phyloP scores from a whole-genome alignment of 1,140 invertebrate genomes.

The Anadara kagoshimensis region DNA sequence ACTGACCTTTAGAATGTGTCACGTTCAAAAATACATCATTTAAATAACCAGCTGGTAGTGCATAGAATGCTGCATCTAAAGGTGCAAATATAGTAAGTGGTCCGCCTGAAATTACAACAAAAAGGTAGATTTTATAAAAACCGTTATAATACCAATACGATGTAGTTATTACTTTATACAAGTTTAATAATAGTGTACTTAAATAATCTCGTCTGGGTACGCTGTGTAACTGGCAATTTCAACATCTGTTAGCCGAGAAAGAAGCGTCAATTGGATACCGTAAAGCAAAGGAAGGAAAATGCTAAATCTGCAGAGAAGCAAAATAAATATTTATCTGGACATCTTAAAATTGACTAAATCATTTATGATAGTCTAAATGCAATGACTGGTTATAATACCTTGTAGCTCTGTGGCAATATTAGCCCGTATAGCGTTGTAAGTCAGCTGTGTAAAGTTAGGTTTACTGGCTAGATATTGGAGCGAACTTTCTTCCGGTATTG shows the following conservation, averaged over 20 bases:
- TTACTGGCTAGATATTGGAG: slow-evolving; percentile 27
- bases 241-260: too few species aligned
- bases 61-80: slow-evolving; percentile 85
- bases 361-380: background rate
- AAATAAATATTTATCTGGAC: background rate
- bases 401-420: slow-evolving; percentile 25
- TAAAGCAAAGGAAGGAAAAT: too few species aligned
- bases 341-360: background rate
- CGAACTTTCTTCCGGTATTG: slow-evolving; percentile 25
- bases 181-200: too few species aligned
- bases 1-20: slow-evolving; percentile 22
- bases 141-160: too few species aligned
- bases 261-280: too few species aligned
- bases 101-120: slow-evolving; percentile 44
- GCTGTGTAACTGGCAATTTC: too few species aligned
- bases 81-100: slow-evolving; percentile 91
- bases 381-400: slow-evolving; percentile 9
- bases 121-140: too few species aligned
- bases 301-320: background rate
- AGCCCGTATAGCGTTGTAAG: slow-evolving; percentile 27
- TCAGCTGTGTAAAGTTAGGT: slow-evolving; percentile 29
- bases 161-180: too few species aligned
- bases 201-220: too few species aligned
- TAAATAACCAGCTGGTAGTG: slow-evolving; percentile 76
- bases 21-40: slow-evolving; percentile 33